Conservation (phyloP, 2,797 vertebrate genomes). For the Clarias pachynema region DNA sequence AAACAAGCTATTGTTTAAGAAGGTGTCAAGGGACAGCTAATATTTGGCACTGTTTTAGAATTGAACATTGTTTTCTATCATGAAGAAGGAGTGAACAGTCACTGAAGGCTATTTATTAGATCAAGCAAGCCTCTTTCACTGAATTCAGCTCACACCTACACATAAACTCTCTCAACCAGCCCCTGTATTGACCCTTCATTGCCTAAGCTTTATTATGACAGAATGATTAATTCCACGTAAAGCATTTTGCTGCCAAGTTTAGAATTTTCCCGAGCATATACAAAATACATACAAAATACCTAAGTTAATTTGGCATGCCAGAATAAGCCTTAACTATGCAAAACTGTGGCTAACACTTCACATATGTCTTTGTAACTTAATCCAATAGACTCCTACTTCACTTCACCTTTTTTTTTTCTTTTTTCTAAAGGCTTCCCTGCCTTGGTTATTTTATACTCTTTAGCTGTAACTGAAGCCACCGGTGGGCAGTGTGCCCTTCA, state of each 20-base stretch:
- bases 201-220: conserved; percentile 14
- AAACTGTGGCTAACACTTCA: conserved; percentile 27
- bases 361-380: conserved; percentile 23
- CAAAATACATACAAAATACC: conserved; percentile 1
- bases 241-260: conserved; percentile 4
- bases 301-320: conserved; percentile 34
- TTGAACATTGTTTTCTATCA: conserved; percentile 65
- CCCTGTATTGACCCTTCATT: conserved; percentile 11
- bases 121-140: conserved; percentile 42
- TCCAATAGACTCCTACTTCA: conserved; percentile 17
- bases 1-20: conserved; percentile 68
- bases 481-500: conserved; percentile 25
- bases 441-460: conserved; percentile 33
- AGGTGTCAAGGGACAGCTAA: conserved; percentile 63
- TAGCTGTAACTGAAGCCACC: conserved; percentile 31
- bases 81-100: conserved; percentile 49
- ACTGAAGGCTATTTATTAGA: conserved; percentile 46
- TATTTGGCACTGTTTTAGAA: conserved; percentile 57
- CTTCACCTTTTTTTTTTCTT: background rate
- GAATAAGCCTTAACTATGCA: conserved; percentile 33
- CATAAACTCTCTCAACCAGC: conserved; percentile 39
- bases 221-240: conserved; percentile 19
- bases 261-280: conserved; percentile 26
- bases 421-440: conserved; percentile 2
- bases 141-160: conserved; percentile 40